Evolutionary conservation across 2,888 invertebrate species (phyloP).

Genomic region (Lamellibrachia columna): DNA sequence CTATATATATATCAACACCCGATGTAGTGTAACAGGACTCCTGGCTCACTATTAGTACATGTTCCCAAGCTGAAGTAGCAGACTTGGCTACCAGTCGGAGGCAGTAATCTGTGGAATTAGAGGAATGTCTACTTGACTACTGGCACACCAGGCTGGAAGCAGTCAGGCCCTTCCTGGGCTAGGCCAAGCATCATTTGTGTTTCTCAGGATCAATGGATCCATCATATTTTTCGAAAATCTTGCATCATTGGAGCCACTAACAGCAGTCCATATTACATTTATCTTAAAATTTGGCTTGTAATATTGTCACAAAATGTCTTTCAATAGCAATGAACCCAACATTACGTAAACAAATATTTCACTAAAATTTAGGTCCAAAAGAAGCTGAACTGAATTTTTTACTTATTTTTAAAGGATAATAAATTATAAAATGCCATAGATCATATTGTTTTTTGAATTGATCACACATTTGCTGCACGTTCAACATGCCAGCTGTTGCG

Average conservation of each 20-base stretch:
- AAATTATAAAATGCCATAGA: neutral
- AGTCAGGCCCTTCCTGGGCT: neutral
- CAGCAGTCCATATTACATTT: neutral
- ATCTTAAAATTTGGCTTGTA: too few relatives aligned
- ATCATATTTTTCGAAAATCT: neutral
- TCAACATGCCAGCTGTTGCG: neutral
- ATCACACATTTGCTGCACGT: neutral
- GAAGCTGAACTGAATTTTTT: too few relatives aligned
- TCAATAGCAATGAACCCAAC: neutral
- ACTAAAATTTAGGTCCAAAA: too few relatives aligned
- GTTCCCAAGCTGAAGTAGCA: neutral
- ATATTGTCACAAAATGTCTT: neutral
- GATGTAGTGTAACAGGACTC: neutral
- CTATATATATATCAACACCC: too few relatives aligned
- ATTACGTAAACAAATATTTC: too few relatives aligned
- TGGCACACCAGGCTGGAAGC: neutral
- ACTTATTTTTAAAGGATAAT: neutral
- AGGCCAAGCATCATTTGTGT: neutral
- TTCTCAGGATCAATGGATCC: neutral
- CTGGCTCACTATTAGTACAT: neutral
- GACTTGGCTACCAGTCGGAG: neutral
- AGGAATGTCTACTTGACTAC: neutral
- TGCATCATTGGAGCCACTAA: neutral
- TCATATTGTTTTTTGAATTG: neutral
- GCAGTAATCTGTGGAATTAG: neutral